Percentiles rank a stretch among this genome's conserved stretches.
Evolutionary conservation across 2,113 vertebrate genomes (phyloP).

Genomic region (Apteryx mantelli): DNA sequence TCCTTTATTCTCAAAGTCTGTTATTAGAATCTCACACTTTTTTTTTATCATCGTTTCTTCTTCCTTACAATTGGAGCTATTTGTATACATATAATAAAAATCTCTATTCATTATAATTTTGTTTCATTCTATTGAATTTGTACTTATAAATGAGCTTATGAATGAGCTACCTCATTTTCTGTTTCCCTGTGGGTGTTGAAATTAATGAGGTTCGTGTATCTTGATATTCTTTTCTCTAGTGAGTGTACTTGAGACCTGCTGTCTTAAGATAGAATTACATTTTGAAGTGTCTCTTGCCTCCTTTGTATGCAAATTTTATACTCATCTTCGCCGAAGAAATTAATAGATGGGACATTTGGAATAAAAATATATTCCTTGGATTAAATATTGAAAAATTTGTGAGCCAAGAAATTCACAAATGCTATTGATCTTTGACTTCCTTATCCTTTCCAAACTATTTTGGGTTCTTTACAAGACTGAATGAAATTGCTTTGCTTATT

Average conservation of each 20-base stretch:
- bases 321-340: neutral
- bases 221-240: neutral
- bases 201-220: neutral
- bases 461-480: neutral
- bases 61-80: neutral
- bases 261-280: neutral
- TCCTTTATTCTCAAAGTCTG: neutral
- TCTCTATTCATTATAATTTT: neutral
- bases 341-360: neutral
- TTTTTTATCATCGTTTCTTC: neutral
- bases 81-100: neutral
- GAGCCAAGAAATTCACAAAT: neutral
- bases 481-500: neutral
- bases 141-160: neutral
- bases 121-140: neutral
- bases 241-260: neutral
- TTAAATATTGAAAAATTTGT: neutral
- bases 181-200: neutral
- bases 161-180: neutral
- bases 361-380: neutral
- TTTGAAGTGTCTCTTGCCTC: neutral
- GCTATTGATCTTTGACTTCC: neutral
- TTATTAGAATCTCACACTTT: neutral
- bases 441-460: neutral
- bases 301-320: neutral